Base-by-base conservation (phyloP, 2,113 vertebrate genomes). In the Lophotis ruficrista region DNA sequence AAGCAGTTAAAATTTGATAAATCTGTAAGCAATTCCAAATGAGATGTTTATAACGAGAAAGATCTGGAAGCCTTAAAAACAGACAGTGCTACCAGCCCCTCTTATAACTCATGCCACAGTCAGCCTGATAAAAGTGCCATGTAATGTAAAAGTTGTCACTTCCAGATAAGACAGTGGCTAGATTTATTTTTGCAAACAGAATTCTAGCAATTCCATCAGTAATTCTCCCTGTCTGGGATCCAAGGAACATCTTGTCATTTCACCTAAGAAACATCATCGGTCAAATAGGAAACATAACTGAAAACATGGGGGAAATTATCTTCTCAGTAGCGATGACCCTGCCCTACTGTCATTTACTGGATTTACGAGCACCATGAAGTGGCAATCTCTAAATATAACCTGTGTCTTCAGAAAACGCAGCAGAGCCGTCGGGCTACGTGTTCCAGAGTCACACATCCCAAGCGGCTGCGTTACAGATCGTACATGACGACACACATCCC, bases 291-390 rank as follows among this genome's bases (percentile, higher is more conserved):
- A 85, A 9, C 22, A 8, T 2, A 6, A 25, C 47, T 37, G 30
- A 37, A 66, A n/a, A 48, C 65, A 25, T 0, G 2, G 20, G 30
- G 45, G 33, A 48, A 75, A 37, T 25, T 5, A 41, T 28, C 23
- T 38, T 3, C n/a, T 20, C 4, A 0, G 4, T 1, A 33, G 27
- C 2, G 0, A 24, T 5, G 23, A 38, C 38, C 27, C 45, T 20
- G 41, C 28, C 61, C 84, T 9, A 2, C 71, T 22, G 58, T 20
- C 58, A 16, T 0, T 12, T 11, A 23, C 38, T 2, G 45, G 68
- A 70, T 81, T 83, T 33, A 15, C 4, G 30, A 85, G 57, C 1
- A 22, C 53, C 28, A 16, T 14, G 58, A 80, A 53, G 62, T 1
- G 64, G 71, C n/a, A 48, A 24, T 15, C 85, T 47, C 79, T 51